Evolutionary conservation across 2,113 vertebrate genomes (phyloP).

Genomic region (Brienomyrus longianalis): DNA sequence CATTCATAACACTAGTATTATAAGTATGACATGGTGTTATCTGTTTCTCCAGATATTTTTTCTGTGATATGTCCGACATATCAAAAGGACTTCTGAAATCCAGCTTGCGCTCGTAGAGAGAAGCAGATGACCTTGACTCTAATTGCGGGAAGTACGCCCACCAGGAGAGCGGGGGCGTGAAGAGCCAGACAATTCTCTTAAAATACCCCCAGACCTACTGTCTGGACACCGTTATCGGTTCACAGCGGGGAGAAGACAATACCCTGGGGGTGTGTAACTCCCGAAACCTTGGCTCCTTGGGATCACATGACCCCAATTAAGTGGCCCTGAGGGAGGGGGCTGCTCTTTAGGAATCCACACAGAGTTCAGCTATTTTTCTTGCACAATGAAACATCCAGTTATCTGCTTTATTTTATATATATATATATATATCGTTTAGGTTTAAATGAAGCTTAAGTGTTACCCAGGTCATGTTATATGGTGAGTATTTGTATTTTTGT

Average conservation of each 20-base stretch:
- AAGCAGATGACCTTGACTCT: neutral
- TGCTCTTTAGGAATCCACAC: neutral
- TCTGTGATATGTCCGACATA: neutral
- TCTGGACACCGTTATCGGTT: neutral
- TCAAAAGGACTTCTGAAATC: neutral
- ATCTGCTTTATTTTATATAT: neutral
- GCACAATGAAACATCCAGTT: neutral
- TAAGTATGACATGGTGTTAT: neutral
- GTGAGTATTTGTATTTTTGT: neutral
- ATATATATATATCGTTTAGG: neutral
- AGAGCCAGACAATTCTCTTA: neutral
- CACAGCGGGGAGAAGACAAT: neutral
- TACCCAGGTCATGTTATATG: neutral
- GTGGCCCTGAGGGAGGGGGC: neutral
- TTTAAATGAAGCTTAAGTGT: neutral
- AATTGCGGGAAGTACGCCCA: neutral
- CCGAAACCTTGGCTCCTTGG: neutral
- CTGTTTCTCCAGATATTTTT: neutral
- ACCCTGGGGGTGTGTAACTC: neutral
- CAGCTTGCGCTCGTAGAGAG: no score
- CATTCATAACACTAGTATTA: neutral
- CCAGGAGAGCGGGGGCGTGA: neutral
- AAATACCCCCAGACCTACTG: neutral
- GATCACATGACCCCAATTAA: neutral
- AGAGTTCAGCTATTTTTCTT: neutral